Evolutionary conservation across 2,888 invertebrate species (phyloP).

Genomic region (Andrena minutula): DNA sequence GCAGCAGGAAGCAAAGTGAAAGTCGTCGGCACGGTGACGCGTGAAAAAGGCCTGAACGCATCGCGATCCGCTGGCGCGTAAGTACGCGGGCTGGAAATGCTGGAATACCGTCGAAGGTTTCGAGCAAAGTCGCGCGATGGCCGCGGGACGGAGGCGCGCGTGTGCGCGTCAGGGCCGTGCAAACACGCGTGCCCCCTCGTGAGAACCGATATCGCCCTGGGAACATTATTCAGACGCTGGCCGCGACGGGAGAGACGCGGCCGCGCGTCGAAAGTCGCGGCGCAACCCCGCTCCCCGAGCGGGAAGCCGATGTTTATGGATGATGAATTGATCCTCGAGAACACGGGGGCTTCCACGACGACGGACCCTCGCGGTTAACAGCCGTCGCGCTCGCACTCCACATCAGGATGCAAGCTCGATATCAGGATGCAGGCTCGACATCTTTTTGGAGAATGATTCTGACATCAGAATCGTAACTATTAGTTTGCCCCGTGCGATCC

Average conservation of each 20-base stretch:
- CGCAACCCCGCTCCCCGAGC: not conserved
- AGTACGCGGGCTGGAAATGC: conserved; percentile 6
- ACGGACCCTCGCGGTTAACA: not conserved
- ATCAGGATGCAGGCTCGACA: too few species aligned
- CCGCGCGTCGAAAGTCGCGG: conserved; percentile 5
- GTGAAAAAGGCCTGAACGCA: conserved; percentile 61
- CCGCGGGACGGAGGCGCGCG: conserved; percentile 16
- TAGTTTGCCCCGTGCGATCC: too few species aligned
- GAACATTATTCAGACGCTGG: conserved; percentile 24
- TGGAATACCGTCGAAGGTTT: conserved; percentile 47
- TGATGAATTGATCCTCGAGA: not conserved
- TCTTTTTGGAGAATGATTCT: too few species aligned
- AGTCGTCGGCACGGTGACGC: conserved; percentile 61
- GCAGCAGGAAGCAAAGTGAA: conserved; percentile 66
- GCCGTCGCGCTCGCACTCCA: too few species aligned
- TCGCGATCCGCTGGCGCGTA: conserved; percentile 45
- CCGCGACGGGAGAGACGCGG: not conserved
- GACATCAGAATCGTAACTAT: too few species aligned
- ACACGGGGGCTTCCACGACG: not conserved
- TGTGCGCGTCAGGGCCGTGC: conserved; percentile 36
- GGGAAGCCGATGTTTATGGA: not conserved
- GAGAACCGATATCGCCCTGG: conserved; percentile 37
- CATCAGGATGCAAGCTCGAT: too few species aligned
- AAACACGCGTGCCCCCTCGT: conserved; percentile 11
- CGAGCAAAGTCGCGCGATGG: conserved; percentile 30